These are phyloP conservation scores for Chlorocebus sabaeus DNA, from an alignment of 2,113 vertebrate species.

Conservation along the genomic window DNA sequence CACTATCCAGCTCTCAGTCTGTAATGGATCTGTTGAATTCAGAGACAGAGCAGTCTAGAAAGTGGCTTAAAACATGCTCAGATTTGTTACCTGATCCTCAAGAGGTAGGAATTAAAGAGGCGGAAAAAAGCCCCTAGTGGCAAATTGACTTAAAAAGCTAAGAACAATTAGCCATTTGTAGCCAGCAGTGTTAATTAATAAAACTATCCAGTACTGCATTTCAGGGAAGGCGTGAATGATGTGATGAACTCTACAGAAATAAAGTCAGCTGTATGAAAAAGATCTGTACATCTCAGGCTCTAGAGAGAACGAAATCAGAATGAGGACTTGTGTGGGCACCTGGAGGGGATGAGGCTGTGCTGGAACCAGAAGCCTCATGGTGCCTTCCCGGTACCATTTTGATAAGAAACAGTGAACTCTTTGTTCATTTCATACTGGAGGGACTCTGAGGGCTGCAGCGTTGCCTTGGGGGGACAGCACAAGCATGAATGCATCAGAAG, in stretches of 20 bases:
- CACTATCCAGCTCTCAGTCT: background rate
- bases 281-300: background rate
- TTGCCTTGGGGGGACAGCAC: too few species aligned
- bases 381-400: background rate
- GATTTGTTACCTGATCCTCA: constrained; percentile 49
- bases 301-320: background rate
- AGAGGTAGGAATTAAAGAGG: constrained; percentile 11
- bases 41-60: constrained; percentile 27
- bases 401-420: background rate
- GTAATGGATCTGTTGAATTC: constrained; percentile 8
- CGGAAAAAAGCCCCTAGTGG: background rate
- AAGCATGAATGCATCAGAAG: background rate
- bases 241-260: background rate
- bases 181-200: background rate
- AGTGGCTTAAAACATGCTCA: background rate
- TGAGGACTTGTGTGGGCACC: background rate
- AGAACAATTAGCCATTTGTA: constrained; percentile 55
- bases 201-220: background rate
- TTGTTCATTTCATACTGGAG: background rate
- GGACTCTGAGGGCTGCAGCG: background rate
- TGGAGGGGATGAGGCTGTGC: background rate
- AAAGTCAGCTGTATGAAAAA: background rate
- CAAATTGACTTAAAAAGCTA: background rate
- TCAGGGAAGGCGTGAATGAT: background rate
- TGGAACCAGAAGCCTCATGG: background rate